phyloP scores from a whole-genome alignment of 2,113 vertebrate species.

The Cyrtonyx montezumae region DNA sequence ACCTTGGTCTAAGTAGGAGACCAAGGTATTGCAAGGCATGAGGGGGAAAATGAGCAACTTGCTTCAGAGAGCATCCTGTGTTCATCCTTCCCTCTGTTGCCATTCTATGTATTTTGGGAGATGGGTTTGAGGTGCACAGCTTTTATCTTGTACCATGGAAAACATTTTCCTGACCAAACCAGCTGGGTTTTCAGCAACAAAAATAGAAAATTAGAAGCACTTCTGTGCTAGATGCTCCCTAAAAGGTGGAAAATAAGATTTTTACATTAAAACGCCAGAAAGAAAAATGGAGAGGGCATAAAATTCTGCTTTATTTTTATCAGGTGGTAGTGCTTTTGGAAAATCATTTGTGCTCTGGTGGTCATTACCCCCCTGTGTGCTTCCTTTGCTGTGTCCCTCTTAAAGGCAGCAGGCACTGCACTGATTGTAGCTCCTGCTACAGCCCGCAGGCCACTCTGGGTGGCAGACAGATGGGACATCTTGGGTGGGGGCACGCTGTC shows the following conservation, averaged over 20 bases:
- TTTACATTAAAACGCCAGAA: conserved; percentile 46
- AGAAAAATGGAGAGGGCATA: conserved; percentile 27
- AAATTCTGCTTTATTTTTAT: conserved; percentile 41
- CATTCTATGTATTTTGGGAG: not conserved
- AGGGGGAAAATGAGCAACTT: not conserved
- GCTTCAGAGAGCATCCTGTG: not conserved
- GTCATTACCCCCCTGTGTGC: not conserved
- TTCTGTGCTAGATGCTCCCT: conserved; percentile 30
- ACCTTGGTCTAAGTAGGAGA: not conserved
- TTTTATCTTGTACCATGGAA: not conserved
- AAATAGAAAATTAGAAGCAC: conserved; percentile 9
- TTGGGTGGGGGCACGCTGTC: not conserved
- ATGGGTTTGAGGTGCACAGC: not conserved
- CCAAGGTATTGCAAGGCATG: not conserved
- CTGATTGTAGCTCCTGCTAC: not conserved
- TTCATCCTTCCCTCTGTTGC: not conserved
- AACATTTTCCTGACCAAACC: not conserved
- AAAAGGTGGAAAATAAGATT: conserved; percentile 42
- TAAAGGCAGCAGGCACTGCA: not conserved
- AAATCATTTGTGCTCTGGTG: not conserved
- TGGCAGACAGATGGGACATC: not conserved
- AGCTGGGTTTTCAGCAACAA: not conserved
- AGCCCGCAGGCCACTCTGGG: fast-evolving
- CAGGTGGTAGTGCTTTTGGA: conserved; percentile 11
- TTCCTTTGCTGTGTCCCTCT: not conserved